Evolutionary conservation across 2,888 invertebrate genomes (phyloP).

Genomic region (Drosophila anceps): DNA sequence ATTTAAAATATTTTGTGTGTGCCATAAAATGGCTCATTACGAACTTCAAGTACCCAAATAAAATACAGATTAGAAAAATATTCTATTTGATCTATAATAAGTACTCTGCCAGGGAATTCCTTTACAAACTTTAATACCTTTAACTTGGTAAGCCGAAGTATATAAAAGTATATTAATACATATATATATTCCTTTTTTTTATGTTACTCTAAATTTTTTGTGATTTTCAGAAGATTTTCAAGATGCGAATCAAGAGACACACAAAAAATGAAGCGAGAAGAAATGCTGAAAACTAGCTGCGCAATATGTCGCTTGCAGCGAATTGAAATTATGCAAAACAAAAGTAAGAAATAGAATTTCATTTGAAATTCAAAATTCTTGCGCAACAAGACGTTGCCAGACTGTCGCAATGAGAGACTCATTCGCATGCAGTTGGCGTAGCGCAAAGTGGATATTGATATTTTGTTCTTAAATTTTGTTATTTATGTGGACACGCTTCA

Average conservation of each 20-base stretch:
- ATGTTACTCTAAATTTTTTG: not conserved
- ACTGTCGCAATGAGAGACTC: conserved; percentile 49
- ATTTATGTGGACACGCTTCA: conserved; percentile 83
- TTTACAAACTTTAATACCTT: no score
- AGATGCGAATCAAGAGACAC: not conserved
- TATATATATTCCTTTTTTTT: not conserved
- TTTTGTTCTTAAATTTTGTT: conserved; percentile 85
- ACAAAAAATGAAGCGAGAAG: not conserved
- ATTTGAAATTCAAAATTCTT: conserved; percentile 65
- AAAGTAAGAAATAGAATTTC: conserved; percentile 74
- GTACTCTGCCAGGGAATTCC: not conserved
- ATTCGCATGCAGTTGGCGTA: conserved; percentile 84
- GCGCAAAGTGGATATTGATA: conserved; percentile 86
- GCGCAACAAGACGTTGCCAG: conserved; percentile 23
- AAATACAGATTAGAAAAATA: conserved; percentile 9
- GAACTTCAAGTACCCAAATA: conserved; percentile 7
- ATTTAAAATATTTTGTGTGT: conserved; percentile 19
- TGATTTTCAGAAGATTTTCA: not conserved
- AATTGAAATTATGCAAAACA: conserved; percentile 62
- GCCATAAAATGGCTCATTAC: conserved; percentile 35
- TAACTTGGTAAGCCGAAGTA: not conserved
- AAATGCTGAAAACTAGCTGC: conserved; percentile 42
- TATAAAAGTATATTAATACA: not conserved
- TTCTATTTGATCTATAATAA: conserved; percentile 1
- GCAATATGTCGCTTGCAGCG: conserved; percentile 55